A percentile compares a stretch with the other conserved stretches of the same genome.
These are phyloP conservation scores for Dicerorhinus sumatrensis DNA, from an alignment of 2,113 vertebrate genomes.

Conservation along the genomic window DNA sequence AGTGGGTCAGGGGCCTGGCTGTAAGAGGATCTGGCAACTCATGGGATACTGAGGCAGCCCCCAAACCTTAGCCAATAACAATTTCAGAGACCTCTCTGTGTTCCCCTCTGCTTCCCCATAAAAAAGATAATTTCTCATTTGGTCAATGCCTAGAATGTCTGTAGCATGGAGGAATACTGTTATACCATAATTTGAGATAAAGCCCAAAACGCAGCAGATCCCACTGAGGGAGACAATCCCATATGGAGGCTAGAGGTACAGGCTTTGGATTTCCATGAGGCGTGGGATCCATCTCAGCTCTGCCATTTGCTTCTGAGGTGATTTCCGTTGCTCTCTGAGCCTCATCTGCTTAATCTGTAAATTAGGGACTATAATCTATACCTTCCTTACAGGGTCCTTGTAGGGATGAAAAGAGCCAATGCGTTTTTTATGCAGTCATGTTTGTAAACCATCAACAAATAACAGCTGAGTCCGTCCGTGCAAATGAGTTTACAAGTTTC, in stretches of 20 bases:
- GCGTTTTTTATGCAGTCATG: not conserved
- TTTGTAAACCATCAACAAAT: not conserved
- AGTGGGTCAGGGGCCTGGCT: not conserved
- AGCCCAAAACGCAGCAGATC: not conserved
- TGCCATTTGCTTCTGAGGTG: not conserved
- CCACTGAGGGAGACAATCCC: fast-evolving
- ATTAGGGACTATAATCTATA: no score
- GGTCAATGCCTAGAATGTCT: not conserved
- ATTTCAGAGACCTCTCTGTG: not conserved
- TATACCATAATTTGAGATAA: not conserved
- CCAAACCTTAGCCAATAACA: not conserved
- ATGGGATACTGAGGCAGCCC: not conserved
- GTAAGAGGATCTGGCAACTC: not conserved
- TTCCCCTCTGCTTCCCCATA: not conserved
- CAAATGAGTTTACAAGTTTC: not conserved
- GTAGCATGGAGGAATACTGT: not conserved
- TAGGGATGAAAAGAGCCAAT: not conserved
- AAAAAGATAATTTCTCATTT: not conserved
- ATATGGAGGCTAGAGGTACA: fast-evolving
- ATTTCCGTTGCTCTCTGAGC: not conserved
- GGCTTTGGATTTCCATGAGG: no score
- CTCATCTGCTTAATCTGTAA: not conserved
- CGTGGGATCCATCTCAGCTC: not conserved
- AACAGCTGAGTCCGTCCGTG: no score
- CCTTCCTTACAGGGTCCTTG: not conserved